These are phyloP conservation scores for Tribolium castaneum DNA, from an alignment of 1,140 invertebrate species.

Conservation along the genomic window DNA sequence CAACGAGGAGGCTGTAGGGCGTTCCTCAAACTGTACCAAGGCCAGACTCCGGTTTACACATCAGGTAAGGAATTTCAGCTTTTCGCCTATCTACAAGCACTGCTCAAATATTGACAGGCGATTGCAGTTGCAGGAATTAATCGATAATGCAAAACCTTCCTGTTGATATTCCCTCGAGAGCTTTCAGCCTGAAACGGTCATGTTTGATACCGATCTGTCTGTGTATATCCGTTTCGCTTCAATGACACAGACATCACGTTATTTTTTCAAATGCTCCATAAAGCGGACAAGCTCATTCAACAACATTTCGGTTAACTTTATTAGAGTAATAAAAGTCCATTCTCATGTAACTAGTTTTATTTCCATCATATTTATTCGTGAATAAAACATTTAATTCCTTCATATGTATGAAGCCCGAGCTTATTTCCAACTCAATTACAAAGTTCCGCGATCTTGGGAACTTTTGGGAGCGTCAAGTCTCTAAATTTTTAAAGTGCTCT, in stretches of 20 bases:
- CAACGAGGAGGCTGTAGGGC: constrained; percentile 79
- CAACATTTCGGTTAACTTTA: constrained; percentile 19
- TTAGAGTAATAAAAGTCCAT: constrained; percentile 19
- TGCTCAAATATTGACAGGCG: no score
- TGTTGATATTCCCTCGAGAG: background rate
- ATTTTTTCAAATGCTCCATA: background rate
- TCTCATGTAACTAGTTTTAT: constrained; percentile 2
- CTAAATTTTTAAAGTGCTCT: background rate
- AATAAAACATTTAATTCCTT: constrained; percentile 26
- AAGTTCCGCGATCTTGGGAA: constrained; percentile 5
- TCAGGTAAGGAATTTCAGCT: constrained; percentile 67
- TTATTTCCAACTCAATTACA: constrained; percentile 19
- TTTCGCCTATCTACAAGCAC: no score
- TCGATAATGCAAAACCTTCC: no score
- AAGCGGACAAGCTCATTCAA: background rate
- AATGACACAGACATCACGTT: background rate
- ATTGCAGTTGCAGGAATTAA: no score
- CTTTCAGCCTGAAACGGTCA: background rate
- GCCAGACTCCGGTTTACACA: constrained; percentile 88
- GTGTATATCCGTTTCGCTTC: background rate
- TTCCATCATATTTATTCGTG: constrained; percentile 17
- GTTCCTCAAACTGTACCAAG: constrained; percentile 86
- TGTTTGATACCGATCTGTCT: background rate
- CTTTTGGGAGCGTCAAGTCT: background rate
- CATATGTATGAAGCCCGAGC: constrained; percentile 8